Evolutionary conservation across 1,140 invertebrate species (phyloP), one percentile per base, ranked within the genome.

Genomic region (Drosophila baimaii): DNA sequence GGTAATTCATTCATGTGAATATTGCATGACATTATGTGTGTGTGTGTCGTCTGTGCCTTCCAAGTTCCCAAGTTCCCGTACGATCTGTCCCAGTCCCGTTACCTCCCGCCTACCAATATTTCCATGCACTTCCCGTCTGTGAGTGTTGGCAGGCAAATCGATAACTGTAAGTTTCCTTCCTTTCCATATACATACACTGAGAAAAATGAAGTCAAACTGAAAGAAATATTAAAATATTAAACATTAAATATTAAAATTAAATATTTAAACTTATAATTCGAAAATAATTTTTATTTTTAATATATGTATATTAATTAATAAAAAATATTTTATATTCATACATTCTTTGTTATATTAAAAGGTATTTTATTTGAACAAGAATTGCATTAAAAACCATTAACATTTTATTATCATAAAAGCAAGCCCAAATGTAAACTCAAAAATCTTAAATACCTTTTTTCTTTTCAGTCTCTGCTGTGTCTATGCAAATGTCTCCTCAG

Each of bases 1-100:
- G 76, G 83, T 88, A 88, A 86, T 88, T 89, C 84, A 83, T 88
- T 89, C 84, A 80, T 66, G 68, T 88, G 72, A 80, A 88, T 88
- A 88, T 89, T 89, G 56, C 68, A 88, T 83, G 72, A 66, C 79
- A 83, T 46, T 54, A 13, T 54, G 25, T 17, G 49, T 54, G 19
- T 54, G 25, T 17, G 46, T 29, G 17, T 27, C n/a, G 29, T 33
- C 12, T n/a, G 19, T 64, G 69, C 41, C 69, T 63, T 35, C 61
- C 9, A 27, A 55, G 33, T 10, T 35, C 2, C 19, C 8, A 25
- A 54, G 33, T 21, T 56, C 12, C 35, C n/a, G 23, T 9, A 41
- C 25, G 54, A 59, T 15, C 58, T 9, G 9, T n/a, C 10, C 8
- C 21, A 9, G 9, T 25, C 5, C 33, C 33, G 6, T 35, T 17